phyloP scores from a whole-genome alignment of 2,113 vertebrate species.

The Corythaeola cristata region DNA sequence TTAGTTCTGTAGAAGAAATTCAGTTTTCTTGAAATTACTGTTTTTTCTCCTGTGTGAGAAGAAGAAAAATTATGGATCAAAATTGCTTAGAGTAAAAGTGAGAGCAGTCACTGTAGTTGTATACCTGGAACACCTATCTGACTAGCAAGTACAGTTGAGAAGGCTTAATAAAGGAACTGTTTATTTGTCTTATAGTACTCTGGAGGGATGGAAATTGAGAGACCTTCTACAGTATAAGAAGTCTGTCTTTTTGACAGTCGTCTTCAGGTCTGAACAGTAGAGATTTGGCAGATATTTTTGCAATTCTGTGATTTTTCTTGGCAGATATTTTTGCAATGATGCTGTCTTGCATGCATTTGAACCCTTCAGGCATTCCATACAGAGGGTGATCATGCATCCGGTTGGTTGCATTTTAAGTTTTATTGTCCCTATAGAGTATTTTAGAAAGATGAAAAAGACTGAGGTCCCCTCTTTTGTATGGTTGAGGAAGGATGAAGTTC shows the following conservation, averaged over 20 bases:
- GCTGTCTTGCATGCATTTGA: fast-evolving
- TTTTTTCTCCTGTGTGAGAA: background rate
- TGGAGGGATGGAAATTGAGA: background rate
- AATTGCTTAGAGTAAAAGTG: background rate
- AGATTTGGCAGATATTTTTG: background rate
- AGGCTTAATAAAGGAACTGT: background rate
- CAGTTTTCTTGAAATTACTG: background rate
- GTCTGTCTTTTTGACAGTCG: background rate
- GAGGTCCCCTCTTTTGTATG: background rate
- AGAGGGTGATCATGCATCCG: background rate
- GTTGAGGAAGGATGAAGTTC: background rate
- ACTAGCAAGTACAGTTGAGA: background rate
- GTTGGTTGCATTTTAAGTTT: background rate
- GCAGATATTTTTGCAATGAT: background rate
- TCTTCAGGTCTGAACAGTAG: background rate
- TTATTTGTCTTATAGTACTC: background rate
- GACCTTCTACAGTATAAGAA: background rate
- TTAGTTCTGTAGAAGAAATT: background rate
- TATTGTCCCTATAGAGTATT: background rate
- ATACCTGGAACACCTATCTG: background rate
- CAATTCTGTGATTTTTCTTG: background rate
- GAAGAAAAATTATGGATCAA: background rate
- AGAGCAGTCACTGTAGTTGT: background rate
- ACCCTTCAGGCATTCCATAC: background rate
- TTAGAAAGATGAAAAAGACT: background rate